Percentiles rank a stretch among this genome's conserved stretches.
Evolutionary conservation across 2,888 invertebrate species (phyloP).

Genomic region (Sceliomorpha sp.): DNA sequence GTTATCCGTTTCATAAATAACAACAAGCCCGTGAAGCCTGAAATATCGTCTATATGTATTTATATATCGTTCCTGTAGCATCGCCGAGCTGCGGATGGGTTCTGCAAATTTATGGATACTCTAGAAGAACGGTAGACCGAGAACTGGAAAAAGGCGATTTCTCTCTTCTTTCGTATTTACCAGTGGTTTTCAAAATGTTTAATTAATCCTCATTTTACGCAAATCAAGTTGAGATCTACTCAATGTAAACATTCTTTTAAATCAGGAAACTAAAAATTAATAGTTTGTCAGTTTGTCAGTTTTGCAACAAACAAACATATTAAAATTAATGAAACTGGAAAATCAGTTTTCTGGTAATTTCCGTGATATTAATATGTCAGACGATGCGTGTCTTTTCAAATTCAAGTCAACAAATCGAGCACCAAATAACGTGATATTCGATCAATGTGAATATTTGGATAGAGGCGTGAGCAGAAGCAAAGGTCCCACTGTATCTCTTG

Average conservation of each 20-base stretch:
- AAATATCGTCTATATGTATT: slow-evolving; percentile 70
- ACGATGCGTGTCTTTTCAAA: no score
- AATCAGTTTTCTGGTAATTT: no score
- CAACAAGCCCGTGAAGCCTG: slow-evolving; percentile 71
- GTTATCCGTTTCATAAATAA: slow-evolving; percentile 73
- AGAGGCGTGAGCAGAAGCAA: slow-evolving; percentile 58
- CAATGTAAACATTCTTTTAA: no score
- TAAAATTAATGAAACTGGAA: no score
- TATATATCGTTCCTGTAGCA: slow-evolving; percentile 68
- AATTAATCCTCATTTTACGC: neutral
- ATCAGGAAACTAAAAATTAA: no score
- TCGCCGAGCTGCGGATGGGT: slow-evolving; percentile 36
- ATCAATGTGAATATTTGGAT: slow-evolving; percentile 74
- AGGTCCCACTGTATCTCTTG: slow-evolving; percentile 46
- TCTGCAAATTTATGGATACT: slow-evolving; percentile 57
- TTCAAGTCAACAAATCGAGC: slow-evolving; percentile 45
- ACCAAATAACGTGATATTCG: slow-evolving; percentile 71
- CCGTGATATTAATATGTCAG: no score
- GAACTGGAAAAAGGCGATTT: slow-evolving; percentile 29
- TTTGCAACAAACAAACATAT: no score
- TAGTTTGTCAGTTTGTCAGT: no score
- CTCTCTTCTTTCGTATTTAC: neutral
- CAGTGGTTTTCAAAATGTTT: neutral
- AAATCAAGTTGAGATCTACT: no score
- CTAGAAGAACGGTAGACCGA: slow-evolving; percentile 46